Evolutionary conservation across 2,113 vertebrate genomes (phyloP), one percentile per base, ranked within the genome.

Genomic region (Engystomops pustulosus): DNA sequence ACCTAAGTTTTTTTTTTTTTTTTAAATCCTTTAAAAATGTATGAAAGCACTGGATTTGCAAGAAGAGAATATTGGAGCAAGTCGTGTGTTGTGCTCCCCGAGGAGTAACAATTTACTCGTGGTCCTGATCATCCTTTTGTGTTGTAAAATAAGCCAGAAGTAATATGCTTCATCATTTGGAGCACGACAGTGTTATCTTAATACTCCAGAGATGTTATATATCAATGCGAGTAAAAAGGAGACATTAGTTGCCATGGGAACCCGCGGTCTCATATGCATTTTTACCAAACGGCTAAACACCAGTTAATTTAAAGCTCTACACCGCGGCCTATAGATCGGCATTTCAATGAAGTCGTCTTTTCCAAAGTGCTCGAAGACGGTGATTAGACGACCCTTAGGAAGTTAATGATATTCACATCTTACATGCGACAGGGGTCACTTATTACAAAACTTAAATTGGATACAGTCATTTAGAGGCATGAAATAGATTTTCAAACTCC

Each of bases 391-490:
- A n/a, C 30, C 36, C 41, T n/a, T 18, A 70, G 81, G 45, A 53
- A 76, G 51, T 70, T 74, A 60, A 85, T 71, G 45, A 74, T 79
- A 44, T 83, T 75, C 44, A 34, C 17, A 34, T 79, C 41, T 77
- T 41, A 79, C 55, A 36, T 47, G 18, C 25, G 44, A 77, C 47
- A 65, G 60, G 84, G 41, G 18, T 80, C 70, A 86, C 74, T 60
- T 80, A 49, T 79, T 78, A 80, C 84, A 32, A 79, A 83, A 62
- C 5, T 62, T 60, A 65, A 60, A 83, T 79, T 86, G 80, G 67
- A 86, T 38, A 44, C 45, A 79, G 51, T 71, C 80, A 72, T 71
- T 82, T 78, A 62, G 58, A 83, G 71, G 74, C 67, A 79, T 79
- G 53, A 83, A 82, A 83, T 72, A 83, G 72, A 83, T 62, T 83